A percentile compares a stretch with the other conserved stretches of the same genome.
Evolutionary conservation across 2,797 vertebrate species (phyloP).

Genomic region (Vipera ursinii): DNA sequence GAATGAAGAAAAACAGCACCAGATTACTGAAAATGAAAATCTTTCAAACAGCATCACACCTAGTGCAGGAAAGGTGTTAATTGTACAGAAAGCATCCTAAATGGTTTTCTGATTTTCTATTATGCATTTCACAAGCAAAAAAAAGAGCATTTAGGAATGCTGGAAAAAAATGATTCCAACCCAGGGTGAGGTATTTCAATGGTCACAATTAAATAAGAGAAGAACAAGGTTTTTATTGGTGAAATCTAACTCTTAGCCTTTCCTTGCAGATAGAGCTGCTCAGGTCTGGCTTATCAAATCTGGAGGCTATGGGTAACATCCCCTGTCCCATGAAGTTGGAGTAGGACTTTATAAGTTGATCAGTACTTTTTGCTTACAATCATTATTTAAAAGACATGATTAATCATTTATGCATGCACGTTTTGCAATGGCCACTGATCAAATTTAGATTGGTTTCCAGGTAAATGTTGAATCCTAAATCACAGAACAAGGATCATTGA

Average conservation of each 20-base stretch:
- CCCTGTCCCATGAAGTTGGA: neutral
- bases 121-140: no score
- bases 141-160: no score
- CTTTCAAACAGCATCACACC: no score
- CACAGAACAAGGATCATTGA: neutral
- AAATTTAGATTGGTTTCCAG: neutral
- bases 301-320: neutral
- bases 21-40: no score
- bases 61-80: no score
- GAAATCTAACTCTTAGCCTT: neutral
- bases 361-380: neutral
- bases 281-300: neutral
- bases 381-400: neutral
- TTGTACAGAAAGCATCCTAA: no score
- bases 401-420: neutral
- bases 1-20: no score
- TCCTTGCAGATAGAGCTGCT: neutral
- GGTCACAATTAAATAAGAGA: neutral
- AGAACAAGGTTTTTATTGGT: neutral
- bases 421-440: neutral
- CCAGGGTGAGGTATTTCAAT: neutral
- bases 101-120: no score
- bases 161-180: no score
- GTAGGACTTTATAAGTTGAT: neutral
- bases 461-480: neutral